Evolutionary conservation across 1,140 invertebrate genomes (phyloP).

Genomic region (Aradophagus sp.): DNA sequence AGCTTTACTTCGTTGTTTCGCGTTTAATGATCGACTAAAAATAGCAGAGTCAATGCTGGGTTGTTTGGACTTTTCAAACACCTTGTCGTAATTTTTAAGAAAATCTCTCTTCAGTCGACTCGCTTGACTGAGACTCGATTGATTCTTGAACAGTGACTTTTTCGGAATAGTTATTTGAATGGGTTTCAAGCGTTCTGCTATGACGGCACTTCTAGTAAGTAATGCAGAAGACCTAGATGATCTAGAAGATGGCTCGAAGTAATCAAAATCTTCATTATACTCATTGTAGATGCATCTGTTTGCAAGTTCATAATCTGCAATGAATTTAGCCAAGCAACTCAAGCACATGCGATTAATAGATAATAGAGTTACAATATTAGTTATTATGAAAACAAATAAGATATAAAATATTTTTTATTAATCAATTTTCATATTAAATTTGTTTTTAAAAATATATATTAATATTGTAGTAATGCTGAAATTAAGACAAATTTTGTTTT

Average conservation of each 20-base stretch:
- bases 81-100: conserved; percentile 58
- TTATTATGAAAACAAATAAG: no score
- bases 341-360: conserved; percentile 33
- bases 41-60: neutral
- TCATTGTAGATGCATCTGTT: conserved; percentile 60
- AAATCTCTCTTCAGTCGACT: conserved; percentile 51
- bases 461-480: no score
- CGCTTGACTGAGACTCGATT: conserved; percentile 1
- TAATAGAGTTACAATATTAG: no score
- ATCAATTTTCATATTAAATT: no score
- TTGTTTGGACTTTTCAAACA: conserved; percentile 17
- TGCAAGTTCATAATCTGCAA: conserved; percentile 65
- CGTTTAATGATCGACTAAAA: conserved; percentile 1
- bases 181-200: conserved; percentile 59
- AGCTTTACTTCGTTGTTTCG: conserved; percentile 2
- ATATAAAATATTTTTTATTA: no score
- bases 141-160: neutral
- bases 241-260: conserved; percentile 26
- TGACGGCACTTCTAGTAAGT: conserved; percentile 50
- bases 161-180: conserved; percentile 39
- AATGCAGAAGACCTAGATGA: conserved; percentile 51
- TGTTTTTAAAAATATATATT: no score
- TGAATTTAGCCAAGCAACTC: conserved; percentile 62
- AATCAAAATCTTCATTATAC: conserved; percentile 17
- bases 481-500: no score